Evolutionary conservation across 1,140 invertebrate species (phyloP).

Genomic region (Eurosta solidaginis): DNA sequence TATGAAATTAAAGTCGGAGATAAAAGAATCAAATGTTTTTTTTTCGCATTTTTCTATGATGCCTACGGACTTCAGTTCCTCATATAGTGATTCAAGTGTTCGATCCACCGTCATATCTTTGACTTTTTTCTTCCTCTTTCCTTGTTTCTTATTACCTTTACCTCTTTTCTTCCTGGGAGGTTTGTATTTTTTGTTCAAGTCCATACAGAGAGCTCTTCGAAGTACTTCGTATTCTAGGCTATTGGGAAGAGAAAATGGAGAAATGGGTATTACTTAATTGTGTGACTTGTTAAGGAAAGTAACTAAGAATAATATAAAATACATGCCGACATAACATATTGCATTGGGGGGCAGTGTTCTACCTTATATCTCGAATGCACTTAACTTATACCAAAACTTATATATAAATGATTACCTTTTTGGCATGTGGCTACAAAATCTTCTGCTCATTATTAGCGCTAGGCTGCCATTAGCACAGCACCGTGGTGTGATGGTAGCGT

Average conservation of each 20-base stretch:
- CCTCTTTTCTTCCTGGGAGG: constrained; percentile 49
- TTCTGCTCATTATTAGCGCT: no score
- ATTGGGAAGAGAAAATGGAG: no score
- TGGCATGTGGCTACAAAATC: no score
- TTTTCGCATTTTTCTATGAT: constrained; percentile 73
- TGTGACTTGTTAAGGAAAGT: background rate
- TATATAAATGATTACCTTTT: no score
- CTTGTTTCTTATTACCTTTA: constrained; percentile 54
- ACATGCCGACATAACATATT: no score
- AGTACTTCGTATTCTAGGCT: constrained; percentile 63
- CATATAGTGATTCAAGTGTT: constrained; percentile 74
- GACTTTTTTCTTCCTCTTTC: constrained; percentile 71
- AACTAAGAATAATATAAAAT: background rate
- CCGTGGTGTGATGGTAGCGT: no score
- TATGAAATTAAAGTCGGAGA: constrained; percentile 73
- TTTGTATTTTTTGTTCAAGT: constrained; percentile 56
- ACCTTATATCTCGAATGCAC: no score
- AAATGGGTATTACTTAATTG: background rate
- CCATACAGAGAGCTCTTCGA: constrained; percentile 61
- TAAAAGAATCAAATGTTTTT: constrained; percentile 68
- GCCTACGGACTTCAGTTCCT: constrained; percentile 76
- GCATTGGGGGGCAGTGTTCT: no score
- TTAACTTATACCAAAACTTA: no score
- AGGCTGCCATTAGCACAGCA: no score
- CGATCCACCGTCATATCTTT: constrained; percentile 77